Percentiles rank a stretch among this genome's conserved stretches.
These are phyloP conservation scores for Drosophila sp. DNA, from an alignment of 1,140 invertebrate genomes.

Conservation along the genomic window DNA sequence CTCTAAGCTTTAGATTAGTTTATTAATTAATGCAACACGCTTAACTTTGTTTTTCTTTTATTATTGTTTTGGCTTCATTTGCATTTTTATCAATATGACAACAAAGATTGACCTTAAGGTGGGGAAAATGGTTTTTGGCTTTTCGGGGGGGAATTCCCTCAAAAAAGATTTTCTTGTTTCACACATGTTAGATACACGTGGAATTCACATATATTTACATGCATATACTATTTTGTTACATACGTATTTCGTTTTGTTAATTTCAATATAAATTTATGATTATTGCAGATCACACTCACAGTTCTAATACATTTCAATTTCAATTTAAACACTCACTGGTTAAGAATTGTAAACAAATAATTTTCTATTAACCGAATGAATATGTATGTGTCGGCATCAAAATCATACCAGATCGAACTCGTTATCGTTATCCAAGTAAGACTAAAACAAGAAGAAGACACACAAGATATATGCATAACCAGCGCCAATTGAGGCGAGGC, in stretches of 20 bases:
- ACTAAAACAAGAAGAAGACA: slow-evolving; percentile 38
- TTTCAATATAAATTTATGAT: slow-evolving; percentile 60
- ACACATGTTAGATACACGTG: slow-evolving; percentile 31
- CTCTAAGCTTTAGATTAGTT: slow-evolving; percentile 24
- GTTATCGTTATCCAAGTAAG: slow-evolving; percentile 74
- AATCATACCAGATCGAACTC: slow-evolving; percentile 75
- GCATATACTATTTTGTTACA: neutral
- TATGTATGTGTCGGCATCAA: slow-evolving; percentile 33
- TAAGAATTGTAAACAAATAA: slow-evolving; percentile 74
- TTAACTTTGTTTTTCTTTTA: slow-evolving; percentile 14
- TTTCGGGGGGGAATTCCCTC: slow-evolving; percentile 19
- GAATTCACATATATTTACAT: slow-evolving; percentile 17
- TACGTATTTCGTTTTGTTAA: neutral
- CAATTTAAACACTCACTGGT: slow-evolving; percentile 52
- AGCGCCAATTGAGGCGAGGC: slow-evolving; percentile 51
- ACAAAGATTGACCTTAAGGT: slow-evolving; percentile 29
- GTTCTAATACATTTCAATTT: slow-evolving; percentile 70
- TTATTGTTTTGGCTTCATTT: slow-evolving; percentile 13
- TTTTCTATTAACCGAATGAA: slow-evolving; percentile 69
- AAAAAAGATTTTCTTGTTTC: slow-evolving; percentile 19
- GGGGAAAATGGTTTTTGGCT: slow-evolving; percentile 19
- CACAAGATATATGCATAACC: slow-evolving; percentile 21
- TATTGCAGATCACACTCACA: slow-evolving; percentile 26
- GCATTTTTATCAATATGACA: slow-evolving; percentile 5
- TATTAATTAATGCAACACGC: slow-evolving; percentile 57